These are phyloP conservation scores for Colaptes auratus DNA, from an alignment of 2,113 vertebrate species.

Conservation along the genomic window DNA sequence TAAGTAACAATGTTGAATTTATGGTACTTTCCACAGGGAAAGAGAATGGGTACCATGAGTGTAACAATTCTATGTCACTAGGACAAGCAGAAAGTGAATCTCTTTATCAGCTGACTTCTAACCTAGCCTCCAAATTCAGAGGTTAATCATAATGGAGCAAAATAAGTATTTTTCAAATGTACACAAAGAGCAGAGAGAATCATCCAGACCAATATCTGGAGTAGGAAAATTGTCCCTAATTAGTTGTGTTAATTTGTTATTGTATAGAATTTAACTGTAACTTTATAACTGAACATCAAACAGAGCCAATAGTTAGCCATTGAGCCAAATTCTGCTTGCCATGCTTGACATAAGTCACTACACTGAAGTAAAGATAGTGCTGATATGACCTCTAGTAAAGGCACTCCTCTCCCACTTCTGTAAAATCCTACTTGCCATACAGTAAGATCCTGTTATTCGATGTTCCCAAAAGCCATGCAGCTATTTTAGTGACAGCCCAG, in stretches of 20 bases:
- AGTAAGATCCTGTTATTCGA: neutral
- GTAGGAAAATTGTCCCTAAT: neutral
- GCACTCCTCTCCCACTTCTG: no score
- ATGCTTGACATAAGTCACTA: neutral
- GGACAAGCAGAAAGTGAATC: neutral
- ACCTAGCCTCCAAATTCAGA: neutral
- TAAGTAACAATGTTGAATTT: neutral
- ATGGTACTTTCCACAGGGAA: neutral
- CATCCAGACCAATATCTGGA: neutral
- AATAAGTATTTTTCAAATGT: neutral
- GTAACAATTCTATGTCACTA: neutral
- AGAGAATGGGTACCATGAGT: neutral
- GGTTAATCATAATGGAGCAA: neutral
- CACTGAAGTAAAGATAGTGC: neutral
- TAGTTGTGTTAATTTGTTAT: neutral
- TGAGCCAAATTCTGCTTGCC: neutral
- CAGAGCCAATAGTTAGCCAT: neutral
- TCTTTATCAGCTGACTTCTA: neutral
- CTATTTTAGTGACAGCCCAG: neutral
- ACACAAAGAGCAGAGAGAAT: neutral
- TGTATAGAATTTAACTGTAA: neutral
- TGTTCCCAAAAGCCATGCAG: neutral
- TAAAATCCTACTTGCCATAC: rapidly evolving
- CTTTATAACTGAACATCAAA: neutral
- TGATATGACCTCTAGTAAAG: neutral